phyloP scores from a whole-genome alignment of 2,113 vertebrate species.

The Sinocyclocheilus anophthalmus region DNA sequence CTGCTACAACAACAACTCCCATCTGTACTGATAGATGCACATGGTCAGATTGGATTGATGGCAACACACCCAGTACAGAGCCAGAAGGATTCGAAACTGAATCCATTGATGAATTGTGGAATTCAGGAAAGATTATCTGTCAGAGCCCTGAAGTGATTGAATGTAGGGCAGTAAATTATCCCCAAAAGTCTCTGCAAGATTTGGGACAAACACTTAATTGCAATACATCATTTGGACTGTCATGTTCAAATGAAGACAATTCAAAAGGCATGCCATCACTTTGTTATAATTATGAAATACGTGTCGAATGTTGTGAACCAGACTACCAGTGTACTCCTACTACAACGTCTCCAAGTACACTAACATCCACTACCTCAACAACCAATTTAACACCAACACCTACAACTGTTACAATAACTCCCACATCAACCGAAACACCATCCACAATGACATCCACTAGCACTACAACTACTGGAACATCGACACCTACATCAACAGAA shows the following conservation, averaged over 20 bases:
- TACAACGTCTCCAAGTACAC: neutral
- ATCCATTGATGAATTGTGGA: neutral
- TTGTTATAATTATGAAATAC: constrained; percentile 23
- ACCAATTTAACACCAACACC: neutral
- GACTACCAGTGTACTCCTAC: neutral
- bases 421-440: neutral
- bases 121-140: neutral
- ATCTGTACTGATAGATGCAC: rapidly evolving
- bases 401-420: neutral
- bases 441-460: neutral
- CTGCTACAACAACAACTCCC: neutral
- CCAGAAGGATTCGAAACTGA: neutral
- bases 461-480: too few species aligned
- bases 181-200: neutral
- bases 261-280: neutral
- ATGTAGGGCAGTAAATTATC: constrained; percentile 32
- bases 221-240: constrained; percentile 21
- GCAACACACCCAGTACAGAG: neutral
- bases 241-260: constrained; percentile 27
- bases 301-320: neutral
- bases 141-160: neutral
- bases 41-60: constrained; percentile 11
- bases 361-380: neutral
- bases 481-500: neutral
- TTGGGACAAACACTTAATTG: neutral